A percentile compares a stretch with the other conserved stretches of the same genome.
Conservation (phyloP, 2,888 invertebrate species). For the Abscondita cerata region DNA sequence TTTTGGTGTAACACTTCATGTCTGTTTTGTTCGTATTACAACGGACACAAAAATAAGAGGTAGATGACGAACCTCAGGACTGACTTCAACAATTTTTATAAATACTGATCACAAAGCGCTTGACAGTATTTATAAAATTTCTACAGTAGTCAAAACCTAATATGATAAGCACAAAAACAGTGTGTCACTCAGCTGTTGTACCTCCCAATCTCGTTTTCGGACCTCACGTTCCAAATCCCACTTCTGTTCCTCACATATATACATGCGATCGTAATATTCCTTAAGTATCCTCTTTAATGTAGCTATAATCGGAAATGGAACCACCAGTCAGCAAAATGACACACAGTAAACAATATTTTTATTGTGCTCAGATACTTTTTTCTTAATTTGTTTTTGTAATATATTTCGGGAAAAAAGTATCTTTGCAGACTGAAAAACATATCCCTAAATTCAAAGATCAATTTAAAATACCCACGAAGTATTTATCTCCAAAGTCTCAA, state of each 20-base stretch:
- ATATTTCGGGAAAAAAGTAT: slow-evolving; percentile 3
- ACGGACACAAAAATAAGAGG: slow-evolving; percentile 38
- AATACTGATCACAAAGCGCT: slow-evolving; percentile 20
- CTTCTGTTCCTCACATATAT: slow-evolving; percentile 98
- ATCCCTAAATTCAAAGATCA: slow-evolving; percentile 23
- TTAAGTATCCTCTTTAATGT: slow-evolving; percentile 92
- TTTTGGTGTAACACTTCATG: slow-evolving; percentile 59
- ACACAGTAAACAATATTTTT: slow-evolving; percentile 29
- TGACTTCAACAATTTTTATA: slow-evolving; percentile 32
- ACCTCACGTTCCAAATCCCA: slow-evolving; percentile 99
- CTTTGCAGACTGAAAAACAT: slow-evolving; percentile 17
- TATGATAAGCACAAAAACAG: slow-evolving; percentile 33
- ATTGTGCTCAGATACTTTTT: slow-evolving; percentile 23
- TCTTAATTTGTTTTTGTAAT: neutral
- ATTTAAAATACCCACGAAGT: slow-evolving; percentile 14
- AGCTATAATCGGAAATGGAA: slow-evolving; percentile 70
- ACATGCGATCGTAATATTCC: slow-evolving; percentile 96
- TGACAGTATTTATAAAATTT: slow-evolving; percentile 21
- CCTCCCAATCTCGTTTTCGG: slow-evolving; percentile 99
- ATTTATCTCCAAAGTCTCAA: slow-evolving; percentile 24
- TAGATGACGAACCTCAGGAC: slow-evolving; percentile 43
- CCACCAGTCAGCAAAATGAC: slow-evolving; percentile 54
- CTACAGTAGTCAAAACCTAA: slow-evolving; percentile 6
- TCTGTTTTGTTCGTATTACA: slow-evolving; percentile 40
- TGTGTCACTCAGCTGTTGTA: slow-evolving; percentile 62